Conservation (phyloP, 2,888 invertebrate species). For the Lasioglossum vierecki region DNA sequence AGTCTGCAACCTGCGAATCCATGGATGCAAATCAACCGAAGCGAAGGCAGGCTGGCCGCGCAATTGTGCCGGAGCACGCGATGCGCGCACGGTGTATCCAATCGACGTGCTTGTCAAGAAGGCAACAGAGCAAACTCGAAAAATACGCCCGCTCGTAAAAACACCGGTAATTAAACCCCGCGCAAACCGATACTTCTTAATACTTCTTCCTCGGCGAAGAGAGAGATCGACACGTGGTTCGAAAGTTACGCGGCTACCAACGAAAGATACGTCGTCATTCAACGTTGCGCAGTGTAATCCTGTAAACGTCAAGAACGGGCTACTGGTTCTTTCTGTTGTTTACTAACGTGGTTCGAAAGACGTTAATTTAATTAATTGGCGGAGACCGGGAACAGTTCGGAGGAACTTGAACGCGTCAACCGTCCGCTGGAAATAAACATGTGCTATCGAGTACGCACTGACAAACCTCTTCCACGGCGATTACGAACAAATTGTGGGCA, state of each 20-base stretch:
- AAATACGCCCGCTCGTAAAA: conserved; percentile 33
- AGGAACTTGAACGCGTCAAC: conserved; percentile 16
- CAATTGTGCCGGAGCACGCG: conserved; percentile 72
- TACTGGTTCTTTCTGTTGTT: background rate
- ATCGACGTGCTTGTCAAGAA: conserved; percentile 24
- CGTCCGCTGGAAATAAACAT: conserved; percentile 44
- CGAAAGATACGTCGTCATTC: background rate
- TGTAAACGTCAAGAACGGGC: background rate
- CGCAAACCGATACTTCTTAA: background rate
- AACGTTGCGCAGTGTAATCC: background rate
- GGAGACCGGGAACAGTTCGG: background rate
- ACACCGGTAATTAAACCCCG: conserved; percentile 31
- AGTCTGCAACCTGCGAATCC: conserved; percentile 26
- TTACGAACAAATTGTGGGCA: conserved; percentile 78
- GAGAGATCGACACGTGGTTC: background rate
- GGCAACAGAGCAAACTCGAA: background rate
- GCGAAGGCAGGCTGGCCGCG: conserved; percentile 22
- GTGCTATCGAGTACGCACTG: conserved; percentile 56
- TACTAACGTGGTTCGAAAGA: background rate
- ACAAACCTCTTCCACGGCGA: conserved; percentile 71
- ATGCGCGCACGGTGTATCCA: conserved; percentile 40
- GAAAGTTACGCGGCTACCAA: background rate
- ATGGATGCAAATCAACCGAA: conserved; percentile 51
- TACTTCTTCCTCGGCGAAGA: background rate
- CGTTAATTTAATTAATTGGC: conserved; percentile 26